These are phyloP conservation scores for Tanaodytes sp. DNA, from an alignment of 2,888 invertebrate genomes.

Conservation along the genomic window DNA sequence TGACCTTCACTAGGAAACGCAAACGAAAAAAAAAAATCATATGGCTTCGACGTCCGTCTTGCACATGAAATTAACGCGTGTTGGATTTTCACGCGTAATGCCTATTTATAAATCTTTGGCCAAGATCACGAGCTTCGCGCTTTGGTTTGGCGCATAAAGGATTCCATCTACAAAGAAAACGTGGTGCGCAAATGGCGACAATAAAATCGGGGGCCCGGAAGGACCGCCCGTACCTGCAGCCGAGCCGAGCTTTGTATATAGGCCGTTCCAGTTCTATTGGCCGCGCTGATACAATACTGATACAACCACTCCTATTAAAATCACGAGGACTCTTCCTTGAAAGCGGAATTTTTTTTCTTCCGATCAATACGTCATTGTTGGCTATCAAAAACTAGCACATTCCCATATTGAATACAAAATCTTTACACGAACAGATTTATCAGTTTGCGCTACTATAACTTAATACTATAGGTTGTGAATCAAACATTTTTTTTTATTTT, in stretches of 20 bases:
- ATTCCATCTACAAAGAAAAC: slow-evolving; percentile 30
- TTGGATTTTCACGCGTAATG: slow-evolving; percentile 4
- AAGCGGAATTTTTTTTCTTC: slow-evolving; percentile 33
- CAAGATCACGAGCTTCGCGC: slow-evolving; percentile 4
- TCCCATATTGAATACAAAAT: neutral
- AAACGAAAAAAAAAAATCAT: too few relatives aligned
- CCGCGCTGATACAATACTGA: slow-evolving; percentile 16
- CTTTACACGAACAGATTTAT: too few relatives aligned
- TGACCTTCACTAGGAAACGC: too few relatives aligned
- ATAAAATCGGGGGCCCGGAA: slow-evolving; percentile 27
- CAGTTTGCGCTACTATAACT: too few relatives aligned
- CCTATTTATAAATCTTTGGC: slow-evolving; percentile 19
- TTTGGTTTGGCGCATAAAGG: slow-evolving; percentile 18
- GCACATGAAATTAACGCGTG: too few relatives aligned
- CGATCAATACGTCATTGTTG: slow-evolving; percentile 22
- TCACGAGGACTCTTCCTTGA: slow-evolving; percentile 19
- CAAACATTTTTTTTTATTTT: too few relatives aligned
- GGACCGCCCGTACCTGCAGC: slow-evolving; percentile 31
- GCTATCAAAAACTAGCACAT: slow-evolving; percentile 9
- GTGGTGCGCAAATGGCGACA: slow-evolving; percentile 33
- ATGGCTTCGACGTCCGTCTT: too few relatives aligned
- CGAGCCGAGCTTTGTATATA: slow-evolving; percentile 19
- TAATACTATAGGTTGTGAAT: too few relatives aligned
- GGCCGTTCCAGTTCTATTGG: slow-evolving; percentile 29
- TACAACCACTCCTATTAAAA: slow-evolving; percentile 17